phyloP scores from a whole-genome alignment of 1,140 invertebrate genomes.

The Conus ventricosus region DNA sequence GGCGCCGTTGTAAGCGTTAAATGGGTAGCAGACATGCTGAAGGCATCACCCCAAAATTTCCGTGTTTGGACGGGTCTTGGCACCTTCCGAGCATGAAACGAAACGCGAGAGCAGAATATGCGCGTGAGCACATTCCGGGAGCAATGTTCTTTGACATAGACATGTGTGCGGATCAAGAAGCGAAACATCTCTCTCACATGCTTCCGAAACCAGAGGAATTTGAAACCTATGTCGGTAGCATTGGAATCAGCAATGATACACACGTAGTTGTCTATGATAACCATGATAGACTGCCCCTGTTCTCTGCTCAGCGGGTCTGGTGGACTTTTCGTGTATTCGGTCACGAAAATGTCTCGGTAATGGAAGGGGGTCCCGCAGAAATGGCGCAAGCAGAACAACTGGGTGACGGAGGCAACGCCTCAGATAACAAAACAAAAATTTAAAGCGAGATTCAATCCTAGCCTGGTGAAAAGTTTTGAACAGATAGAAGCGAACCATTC shows the following conservation, averaged over 20 bases:
- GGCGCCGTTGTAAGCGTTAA: conserved; percentile 46
- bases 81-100: conserved; percentile 60
- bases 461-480: conserved; percentile 63
- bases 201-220: conserved; percentile 64
- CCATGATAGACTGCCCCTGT: conserved; percentile 61
- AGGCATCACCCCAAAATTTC: conserved; percentile 37
- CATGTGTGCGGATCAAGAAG: conserved; percentile 61
- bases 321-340: conserved; percentile 71
- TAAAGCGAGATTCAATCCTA: conserved; percentile 50
- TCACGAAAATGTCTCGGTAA: conserved; percentile 64
- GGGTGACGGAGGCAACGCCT: conserved; percentile 40
- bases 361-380: conserved; percentile 68
- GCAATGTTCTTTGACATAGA: conserved; percentile 70
- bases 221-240: conserved; percentile 65
- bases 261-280: conserved; percentile 72
- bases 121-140: conserved; percentile 66
- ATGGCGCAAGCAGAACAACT: conserved; percentile 58
- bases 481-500: conserved; percentile 58
- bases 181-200: conserved; percentile 59
- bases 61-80: conserved; percentile 67
- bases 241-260: conserved; percentile 69
- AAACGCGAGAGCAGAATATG: conserved; percentile 59
- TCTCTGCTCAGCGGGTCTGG: conserved; percentile 71
- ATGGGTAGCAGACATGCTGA: conserved; percentile 47
- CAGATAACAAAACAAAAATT: conserved; percentile 49